These are phyloP conservation scores for Lymantria monacha DNA, from an alignment of 2,888 invertebrate genomes.

Conservation along the genomic window DNA sequence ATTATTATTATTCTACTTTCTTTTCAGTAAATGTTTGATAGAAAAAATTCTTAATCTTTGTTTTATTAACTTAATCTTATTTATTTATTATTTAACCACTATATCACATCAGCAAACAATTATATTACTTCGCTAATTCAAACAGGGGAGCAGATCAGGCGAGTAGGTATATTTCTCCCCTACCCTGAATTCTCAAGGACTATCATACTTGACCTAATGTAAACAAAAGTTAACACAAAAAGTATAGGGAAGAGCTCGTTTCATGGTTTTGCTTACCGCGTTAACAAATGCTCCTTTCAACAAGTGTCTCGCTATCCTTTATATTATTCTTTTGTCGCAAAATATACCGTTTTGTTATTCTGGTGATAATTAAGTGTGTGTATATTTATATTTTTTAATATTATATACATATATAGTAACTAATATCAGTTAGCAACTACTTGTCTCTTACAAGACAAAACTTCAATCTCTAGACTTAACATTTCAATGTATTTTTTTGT, in stretches of 20 bases:
- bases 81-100: too few species aligned
- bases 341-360: constrained; percentile 2
- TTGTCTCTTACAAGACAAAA: too few species aligned
- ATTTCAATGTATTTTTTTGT: too few species aligned
- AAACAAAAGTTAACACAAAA: constrained; percentile 33
- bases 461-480: too few species aligned
- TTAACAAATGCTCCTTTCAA: constrained; percentile 10
- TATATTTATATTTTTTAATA: too few species aligned
- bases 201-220: constrained; percentile 42
- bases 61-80: too few species aligned
- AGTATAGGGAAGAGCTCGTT: constrained; percentile 26
- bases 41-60: too few species aligned
- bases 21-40: too few species aligned
- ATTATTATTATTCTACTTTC: too few species aligned
- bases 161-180: constrained; percentile 24
- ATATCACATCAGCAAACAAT: background rate
- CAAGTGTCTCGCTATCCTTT: constrained; percentile 9
- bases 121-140: constrained; percentile 41
- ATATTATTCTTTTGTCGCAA: constrained; percentile 11
- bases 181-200: constrained; percentile 29
- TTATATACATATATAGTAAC: too few species aligned
- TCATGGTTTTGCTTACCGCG: constrained; percentile 25
- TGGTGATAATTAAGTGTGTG: too few species aligned
- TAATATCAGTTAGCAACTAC: too few species aligned
- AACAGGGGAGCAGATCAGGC: constrained; percentile 10